These are phyloP conservation scores for Campylomormyrus numenius DNA, from an alignment of 2,113 vertebrate species.

Conservation along the genomic window DNA sequence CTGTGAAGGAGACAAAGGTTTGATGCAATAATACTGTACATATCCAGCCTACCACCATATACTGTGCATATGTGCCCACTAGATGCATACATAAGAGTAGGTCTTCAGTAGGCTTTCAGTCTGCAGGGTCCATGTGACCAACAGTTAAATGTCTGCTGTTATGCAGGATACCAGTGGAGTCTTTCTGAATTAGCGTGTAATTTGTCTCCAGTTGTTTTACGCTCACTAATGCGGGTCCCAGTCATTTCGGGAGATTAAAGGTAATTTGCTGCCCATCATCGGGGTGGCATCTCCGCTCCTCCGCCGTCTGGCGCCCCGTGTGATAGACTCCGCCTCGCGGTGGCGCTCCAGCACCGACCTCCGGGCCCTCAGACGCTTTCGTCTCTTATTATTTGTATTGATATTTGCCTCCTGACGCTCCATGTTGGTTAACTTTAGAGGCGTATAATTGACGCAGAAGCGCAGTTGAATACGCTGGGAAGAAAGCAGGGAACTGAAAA, in stretches of 20 bases:
- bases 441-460: background rate
- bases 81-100: background rate
- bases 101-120: background rate
- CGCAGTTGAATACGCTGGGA: background rate
- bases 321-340: background rate
- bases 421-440: background rate
- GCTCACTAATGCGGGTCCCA: background rate
- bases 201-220: background rate
- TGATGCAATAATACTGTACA: background rate
- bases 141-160: background rate
- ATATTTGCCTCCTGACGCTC: background rate
- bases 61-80: background rate
- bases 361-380: background rate
- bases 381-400: background rate
- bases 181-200: background rate
- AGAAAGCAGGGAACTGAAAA: background rate
- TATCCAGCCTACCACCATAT: background rate
- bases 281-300: background rate
- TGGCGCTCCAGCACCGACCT: background rate
- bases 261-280: background rate
- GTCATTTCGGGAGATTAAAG: slow-evolving; percentile 10
- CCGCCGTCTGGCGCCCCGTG: background rate
- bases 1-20: background rate
- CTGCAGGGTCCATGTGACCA: background rate
- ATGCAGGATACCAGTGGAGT: background rate